Base-by-base conservation (phyloP, 92 coral and sea anemone genomes). In the Zoanthus gigantus region DNA sequence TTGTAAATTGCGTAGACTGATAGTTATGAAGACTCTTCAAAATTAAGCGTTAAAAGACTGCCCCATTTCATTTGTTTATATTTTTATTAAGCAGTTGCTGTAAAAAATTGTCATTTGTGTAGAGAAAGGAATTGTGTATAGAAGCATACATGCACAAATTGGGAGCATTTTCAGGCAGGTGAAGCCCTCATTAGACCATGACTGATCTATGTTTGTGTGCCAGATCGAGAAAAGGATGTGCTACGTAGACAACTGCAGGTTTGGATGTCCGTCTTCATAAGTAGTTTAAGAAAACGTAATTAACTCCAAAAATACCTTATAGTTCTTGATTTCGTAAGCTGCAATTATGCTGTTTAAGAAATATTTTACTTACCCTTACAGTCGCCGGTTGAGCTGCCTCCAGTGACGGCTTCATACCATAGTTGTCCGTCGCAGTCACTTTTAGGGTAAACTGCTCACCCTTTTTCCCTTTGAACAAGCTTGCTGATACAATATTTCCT, bases 391-490 rank as follows among this genome's bases (percentile, higher is more conserved):
- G 81, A 0, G 46, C 56, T 9, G 93, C 94, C 85, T 95, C 94
- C 65, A 93, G 92, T 68, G 89, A 78, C 10, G 97, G 96, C 1
- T 86, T 85, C 67, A 80, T 84, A 10, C 98, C 99, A 60, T 81
- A 65, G 91, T 96, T 95, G 79, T 96, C 99, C 69, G 72, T 91
- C 31, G 99, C 99, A 65, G 89, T 86, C 12, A 96, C 93, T 77
- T 89, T 91, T 28, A 95, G 65, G 30, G 91, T 88, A 78, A 91
- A 96, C 86, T 89, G 83, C 80, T 92, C 91, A 60, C 99, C 99
- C 77, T 95, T 92, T 84, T 92, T 96, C 17, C 94, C 96, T 37
- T 87, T 93, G 48, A 95, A 93, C 73, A 93, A 93, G 58, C 95
- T 93, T 17, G 99, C 98, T 18, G 98, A 90, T 10, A 82, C 73